Base-by-base conservation (phyloP, 1,140 invertebrate genomes). In the Euschistus heros region DNA sequence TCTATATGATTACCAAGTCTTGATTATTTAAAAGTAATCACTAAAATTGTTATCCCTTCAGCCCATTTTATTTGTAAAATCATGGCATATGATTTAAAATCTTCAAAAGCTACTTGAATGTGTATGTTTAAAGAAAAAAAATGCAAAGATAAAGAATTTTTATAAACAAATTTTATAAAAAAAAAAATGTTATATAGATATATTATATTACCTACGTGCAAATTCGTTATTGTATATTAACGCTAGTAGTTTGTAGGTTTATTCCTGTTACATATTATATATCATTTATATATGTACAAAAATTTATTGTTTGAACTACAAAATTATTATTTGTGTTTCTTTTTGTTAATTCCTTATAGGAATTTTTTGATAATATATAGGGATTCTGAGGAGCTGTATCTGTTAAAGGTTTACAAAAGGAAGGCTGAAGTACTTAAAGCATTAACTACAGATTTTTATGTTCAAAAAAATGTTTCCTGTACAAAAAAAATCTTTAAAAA, bases 251-350 rank as follows among this genome's bases (percentile, higher is more conserved):
- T 26, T 57, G 33, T 24, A 57, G 54, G 20, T 57, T 24, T 57
- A 57, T 57, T 57, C 24, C 54, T 57, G 54, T 57, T 57, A 57
- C 18, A 57, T 22, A 17, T 57, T 57, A 57, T 57, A 57, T 57
- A 57, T 57, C 54, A 22, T 57, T 57, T 57, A 57, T 57, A 27
- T 50, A 20, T 50, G 47, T 50, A 50, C 47, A 50, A 50, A 50
- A 37, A 37, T 37, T 37, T 37, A 37, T 37, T 37, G 33, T 37
- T 37, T 37, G 33, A 37, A 37, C 33, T 37, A 37, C 33, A 37
- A 37, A 37, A 37, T 37, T 37, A 6, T 10, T 10, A 6, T 37
- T 37, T 37, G 33, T 37, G 33, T 13, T 37, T 37, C 33, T 37
- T 37, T 37, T 37, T 37, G 33, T 37, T 37, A 13, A 37, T 37